Conservation (phyloP, 2,888 invertebrate genomes). For the Papilio elwesi region DNA sequence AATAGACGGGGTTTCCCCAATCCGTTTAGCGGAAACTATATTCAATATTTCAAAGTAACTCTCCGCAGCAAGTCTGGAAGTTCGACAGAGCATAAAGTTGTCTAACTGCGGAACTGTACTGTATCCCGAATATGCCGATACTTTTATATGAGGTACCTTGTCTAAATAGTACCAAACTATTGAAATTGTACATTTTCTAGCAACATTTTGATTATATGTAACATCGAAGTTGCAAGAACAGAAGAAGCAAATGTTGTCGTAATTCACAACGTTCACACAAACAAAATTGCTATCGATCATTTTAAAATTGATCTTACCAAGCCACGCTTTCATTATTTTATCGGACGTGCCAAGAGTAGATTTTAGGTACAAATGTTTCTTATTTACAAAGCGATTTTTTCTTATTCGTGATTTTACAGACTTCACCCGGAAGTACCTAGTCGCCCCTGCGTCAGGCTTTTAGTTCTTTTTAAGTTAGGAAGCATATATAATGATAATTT, state of each 20-base stretch:
- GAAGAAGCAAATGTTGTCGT: background rate
- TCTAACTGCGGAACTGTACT: background rate
- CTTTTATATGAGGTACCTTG: background rate
- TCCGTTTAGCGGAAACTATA: background rate
- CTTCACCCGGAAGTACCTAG: too few relatives aligned
- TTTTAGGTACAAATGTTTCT: too few relatives aligned
- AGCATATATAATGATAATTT: too few relatives aligned
- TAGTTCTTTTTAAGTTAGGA: too few relatives aligned
- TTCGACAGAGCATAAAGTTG: background rate
- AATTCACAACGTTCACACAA: too few relatives aligned
- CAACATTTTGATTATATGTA: background rate
- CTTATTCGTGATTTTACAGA: too few relatives aligned
- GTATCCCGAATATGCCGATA: slow-evolving; percentile 1
- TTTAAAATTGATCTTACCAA: too few relatives aligned
- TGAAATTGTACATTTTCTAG: background rate
- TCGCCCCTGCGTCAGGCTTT: too few relatives aligned
- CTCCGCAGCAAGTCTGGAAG: background rate
- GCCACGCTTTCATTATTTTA: too few relatives aligned
- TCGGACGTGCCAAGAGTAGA: too few relatives aligned
- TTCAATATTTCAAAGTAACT: background rate
- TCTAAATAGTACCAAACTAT: background rate
- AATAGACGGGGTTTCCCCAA: background rate
- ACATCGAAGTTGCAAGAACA: background rate
- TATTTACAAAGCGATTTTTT: too few relatives aligned
- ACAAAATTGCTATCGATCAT: too few relatives aligned